Conservation (phyloP, 2,113 vertebrate genomes). For the Carlito syrichta region DNA sequence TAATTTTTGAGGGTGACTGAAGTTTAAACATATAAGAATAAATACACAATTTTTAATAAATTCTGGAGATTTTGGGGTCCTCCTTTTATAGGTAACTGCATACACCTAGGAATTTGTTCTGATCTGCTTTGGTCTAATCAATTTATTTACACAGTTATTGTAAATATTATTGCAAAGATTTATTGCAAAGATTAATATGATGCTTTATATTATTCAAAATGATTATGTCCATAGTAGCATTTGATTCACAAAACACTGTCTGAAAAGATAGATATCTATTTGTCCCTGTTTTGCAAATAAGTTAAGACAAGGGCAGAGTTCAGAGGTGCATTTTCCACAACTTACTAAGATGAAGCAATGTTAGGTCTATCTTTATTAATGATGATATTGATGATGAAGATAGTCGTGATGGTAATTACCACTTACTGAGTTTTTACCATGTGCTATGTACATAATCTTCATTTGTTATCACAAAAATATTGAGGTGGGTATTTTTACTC, state of each 20-base stretch:
- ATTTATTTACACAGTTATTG: background rate
- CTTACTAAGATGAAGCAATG: background rate
- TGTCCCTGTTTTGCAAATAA: background rate
- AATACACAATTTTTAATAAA: too few relatives aligned
- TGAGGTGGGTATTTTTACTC: background rate
- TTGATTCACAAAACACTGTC: background rate
- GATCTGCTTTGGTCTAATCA: background rate
- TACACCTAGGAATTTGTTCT: background rate
- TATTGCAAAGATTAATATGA: background rate
- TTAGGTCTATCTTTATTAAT: background rate
- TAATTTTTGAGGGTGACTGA: too few relatives aligned
- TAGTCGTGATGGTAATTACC: background rate
- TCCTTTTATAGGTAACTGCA: too few relatives aligned
- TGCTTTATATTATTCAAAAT: background rate
- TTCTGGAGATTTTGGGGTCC: too few relatives aligned
- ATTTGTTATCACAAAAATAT: background rate
- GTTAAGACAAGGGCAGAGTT: background rate
- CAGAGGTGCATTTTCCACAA: background rate
- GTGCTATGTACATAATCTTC: background rate
- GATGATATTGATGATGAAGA: background rate
- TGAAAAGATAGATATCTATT: background rate
- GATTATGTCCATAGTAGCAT: background rate
- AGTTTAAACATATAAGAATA: too few relatives aligned
- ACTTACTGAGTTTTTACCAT: background rate
- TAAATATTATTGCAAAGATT: background rate